Base-by-base conservation (phyloP, 2,797 vertebrate genomes). In the Urocyon cinereoargenteus region DNA sequence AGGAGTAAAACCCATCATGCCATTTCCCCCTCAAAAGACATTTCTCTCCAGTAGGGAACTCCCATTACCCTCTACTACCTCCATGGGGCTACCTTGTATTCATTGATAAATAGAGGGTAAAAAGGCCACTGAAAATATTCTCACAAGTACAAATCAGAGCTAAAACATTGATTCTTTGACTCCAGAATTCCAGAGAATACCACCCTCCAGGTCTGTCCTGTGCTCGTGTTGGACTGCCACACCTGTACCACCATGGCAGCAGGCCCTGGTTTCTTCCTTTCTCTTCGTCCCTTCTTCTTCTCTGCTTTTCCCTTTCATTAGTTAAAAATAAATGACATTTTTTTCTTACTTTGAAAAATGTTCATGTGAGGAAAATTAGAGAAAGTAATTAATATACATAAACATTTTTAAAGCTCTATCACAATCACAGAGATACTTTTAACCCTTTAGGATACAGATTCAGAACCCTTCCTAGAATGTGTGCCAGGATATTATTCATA, bases 211-310 rank as follows among this genome's bases (percentile, higher is more conserved):
- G 24, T 6, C 19, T 26, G 5, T 45, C 8, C 49, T 62, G 36
- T 70, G 28, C 2, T 51, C 8, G 6, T 0, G 5, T 14, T 22
- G 15, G 9, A 22, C 2, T 0, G 1, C 1, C 9, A 6, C 16
- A 1, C 64, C 14, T 49, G 1, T n/a, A 22, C 1, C 9, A n/a
- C 6, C 2, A 3, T 21, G 9, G 6, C 11, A 5, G 26, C 79
- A 81, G 21, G 26, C 11, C n/a, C 5, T 24, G 26, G 19, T 36
- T 68, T 61, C 11, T 79, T 59, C 36, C 77, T 34, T 73, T 40
- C 45, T 75, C 64, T 73, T 45, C 51, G 3, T 82, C 61, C 49
- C 75, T 95, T 59, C 10, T 59, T 79, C 26, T 24, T 86, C 62
- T 91, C 77, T 77, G n/a, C 40, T 85, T 86, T 36, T 14, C 45